Conservation (phyloP, 2,113 vertebrate species). For the Nothoprocta perdicaria region DNA sequence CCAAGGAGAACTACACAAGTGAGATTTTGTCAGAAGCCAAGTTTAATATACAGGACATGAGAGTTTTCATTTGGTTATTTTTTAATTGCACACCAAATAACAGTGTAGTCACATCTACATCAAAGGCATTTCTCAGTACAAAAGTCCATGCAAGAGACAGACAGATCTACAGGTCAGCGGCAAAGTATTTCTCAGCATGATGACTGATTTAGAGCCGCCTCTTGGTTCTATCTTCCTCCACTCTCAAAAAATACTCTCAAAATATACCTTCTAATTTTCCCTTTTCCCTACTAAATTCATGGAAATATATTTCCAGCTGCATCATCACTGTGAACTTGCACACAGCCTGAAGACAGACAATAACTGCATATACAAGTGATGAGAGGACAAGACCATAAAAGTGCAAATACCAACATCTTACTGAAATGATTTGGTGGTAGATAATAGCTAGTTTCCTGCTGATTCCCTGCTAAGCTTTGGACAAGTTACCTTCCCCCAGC, state of each 20-base stretch:
- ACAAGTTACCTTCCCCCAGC: background rate
- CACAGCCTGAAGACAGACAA: background rate
- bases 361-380: background rate
- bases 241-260: background rate
- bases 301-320: background rate
- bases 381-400: background rate
- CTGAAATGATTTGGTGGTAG: background rate
- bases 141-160: background rate
- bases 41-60: background rate
- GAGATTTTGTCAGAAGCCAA: background rate
- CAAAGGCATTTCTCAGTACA: constrained; percentile 12
- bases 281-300: background rate
- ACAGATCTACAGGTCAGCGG: background rate
- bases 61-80: background rate
- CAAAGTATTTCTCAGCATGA: background rate
- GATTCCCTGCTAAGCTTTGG: too few species aligned
- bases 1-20: background rate
- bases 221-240: background rate
- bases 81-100: background rate
- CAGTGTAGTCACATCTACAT: background rate
- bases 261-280: background rate
- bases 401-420: background rate
- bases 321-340: background rate
- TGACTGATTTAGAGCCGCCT: background rate
- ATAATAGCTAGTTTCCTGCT: background rate